A percentile compares a stretch with the other conserved stretches of the same genome.
phyloP scores from a whole-genome alignment of 2,113 vertebrate species.

The Gymnobelideus leadbeateri region DNA sequence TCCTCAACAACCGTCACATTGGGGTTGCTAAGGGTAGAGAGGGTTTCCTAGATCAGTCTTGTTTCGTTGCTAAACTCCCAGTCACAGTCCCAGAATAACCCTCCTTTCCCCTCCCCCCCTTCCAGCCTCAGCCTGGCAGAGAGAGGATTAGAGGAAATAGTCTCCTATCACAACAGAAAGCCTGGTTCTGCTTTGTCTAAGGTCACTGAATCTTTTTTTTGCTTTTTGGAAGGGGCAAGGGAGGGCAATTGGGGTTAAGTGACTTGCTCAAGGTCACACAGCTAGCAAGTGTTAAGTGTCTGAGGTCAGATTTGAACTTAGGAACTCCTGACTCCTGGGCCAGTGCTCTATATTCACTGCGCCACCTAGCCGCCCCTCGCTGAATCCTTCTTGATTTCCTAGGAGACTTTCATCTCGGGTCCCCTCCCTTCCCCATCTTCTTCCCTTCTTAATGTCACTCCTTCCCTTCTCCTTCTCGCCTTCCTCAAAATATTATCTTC shows the following conservation, averaged over 20 bases:
- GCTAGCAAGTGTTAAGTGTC: no score
- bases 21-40: neutral
- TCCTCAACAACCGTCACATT: neutral
- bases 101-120: rapidly evolving
- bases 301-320: no score
- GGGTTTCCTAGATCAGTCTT: neutral
- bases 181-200: neutral
- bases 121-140: neutral
- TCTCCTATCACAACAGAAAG: neutral
- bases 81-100: neutral
- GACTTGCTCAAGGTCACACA: no score
- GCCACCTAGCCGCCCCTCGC: neutral
- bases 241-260: no score
- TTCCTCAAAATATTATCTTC: neutral
- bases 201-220: neutral
- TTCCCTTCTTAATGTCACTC: neutral
- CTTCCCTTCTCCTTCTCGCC: neutral
- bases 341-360: no score
- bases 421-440: neutral
- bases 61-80: neutral
- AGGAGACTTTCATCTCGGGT: neutral
- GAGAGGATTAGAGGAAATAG: neutral
- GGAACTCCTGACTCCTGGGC: no score
- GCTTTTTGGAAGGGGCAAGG: no score
- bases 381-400: neutral